Percentiles rank a stretch among this genome's conserved stretches.
phyloP scores from a whole-genome alignment of 2,888 invertebrate genomes.

The Epinotia demarniana region DNA sequence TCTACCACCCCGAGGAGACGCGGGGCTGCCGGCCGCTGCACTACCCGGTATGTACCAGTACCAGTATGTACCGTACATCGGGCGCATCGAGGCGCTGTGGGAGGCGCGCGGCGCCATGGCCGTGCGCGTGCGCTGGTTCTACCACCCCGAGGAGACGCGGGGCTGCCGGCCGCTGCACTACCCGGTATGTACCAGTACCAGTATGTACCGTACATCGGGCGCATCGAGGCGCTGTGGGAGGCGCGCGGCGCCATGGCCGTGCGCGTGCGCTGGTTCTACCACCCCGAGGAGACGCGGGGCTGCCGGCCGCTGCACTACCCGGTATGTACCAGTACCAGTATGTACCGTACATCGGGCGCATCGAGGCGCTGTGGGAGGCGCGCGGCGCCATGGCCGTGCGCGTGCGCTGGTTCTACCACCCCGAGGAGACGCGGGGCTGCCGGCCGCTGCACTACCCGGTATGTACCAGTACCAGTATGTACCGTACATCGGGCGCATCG shows the following conservation, averaged over 20 bases:
- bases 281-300: conserved; percentile 96
- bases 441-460: conserved; percentile 91
- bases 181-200: conserved; percentile 82
- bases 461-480: conserved; percentile 44
- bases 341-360: conserved; percentile 96
- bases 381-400: conserved; percentile 95
- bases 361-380: conserved; percentile 96
- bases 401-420: conserved; percentile 98
- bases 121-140: conserved; percentile 98
- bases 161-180: conserved; percentile 90
- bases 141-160: conserved; percentile 97
- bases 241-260: conserved; percentile 95
- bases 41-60: conserved; percentile 86
- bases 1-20: conserved; percentile 98
- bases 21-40: conserved; percentile 89
- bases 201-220: conserved; percentile 97
- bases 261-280: conserved; percentile 98
- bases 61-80: conserved; percentile 95
- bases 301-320: conserved; percentile 90
- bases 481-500: conserved; percentile 96
- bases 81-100: conserved; percentile 96
- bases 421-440: conserved; percentile 95
- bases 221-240: conserved; percentile 97
- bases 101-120: conserved; percentile 95
- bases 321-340: conserved; percentile 74